Percentiles rank a stretch among this genome's conserved stretches.
phyloP scores from a whole-genome alignment of 2,113 vertebrate species.

The Xerus inauris region DNA sequence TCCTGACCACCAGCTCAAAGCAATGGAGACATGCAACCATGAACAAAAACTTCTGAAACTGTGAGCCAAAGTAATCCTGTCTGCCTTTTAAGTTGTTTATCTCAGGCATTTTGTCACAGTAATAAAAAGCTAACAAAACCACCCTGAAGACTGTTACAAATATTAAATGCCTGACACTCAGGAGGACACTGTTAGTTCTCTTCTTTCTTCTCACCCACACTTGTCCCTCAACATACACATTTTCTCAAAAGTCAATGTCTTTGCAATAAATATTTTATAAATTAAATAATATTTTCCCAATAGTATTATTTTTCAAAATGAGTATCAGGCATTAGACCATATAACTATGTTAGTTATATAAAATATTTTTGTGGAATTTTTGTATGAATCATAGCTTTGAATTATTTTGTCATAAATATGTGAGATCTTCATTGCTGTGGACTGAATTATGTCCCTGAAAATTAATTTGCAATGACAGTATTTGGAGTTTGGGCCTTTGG shows the following conservation, averaged over 20 bases:
- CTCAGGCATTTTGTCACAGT: neutral
- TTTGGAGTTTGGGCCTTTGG: neutral
- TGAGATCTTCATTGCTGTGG: neutral
- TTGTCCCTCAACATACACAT: neutral
- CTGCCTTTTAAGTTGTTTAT: neutral
- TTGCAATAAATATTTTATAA: neutral
- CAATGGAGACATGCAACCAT: neutral
- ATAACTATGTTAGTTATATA: constrained; percentile 7
- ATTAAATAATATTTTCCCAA: neutral
- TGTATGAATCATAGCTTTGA: constrained; percentile 18
- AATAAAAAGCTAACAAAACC: neutral
- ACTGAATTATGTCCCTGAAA: neutral
- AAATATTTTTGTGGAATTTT: neutral
- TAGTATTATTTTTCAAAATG: constrained; percentile 18
- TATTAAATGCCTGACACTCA: neutral
- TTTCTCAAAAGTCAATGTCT: constrained; percentile 20
- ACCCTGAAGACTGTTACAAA: neutral
- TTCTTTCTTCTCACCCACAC: neutral
- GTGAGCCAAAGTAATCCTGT: neutral
- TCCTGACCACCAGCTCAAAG: neutral
- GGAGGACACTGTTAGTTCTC: too few species aligned
- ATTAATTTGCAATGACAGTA: neutral
- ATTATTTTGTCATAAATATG: neutral
- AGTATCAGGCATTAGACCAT: neutral
- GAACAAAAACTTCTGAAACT: neutral